These are phyloP conservation scores for Champsocephalus gunnari DNA, from an alignment of 2,797 vertebrate species.

Conservation along the genomic window DNA sequence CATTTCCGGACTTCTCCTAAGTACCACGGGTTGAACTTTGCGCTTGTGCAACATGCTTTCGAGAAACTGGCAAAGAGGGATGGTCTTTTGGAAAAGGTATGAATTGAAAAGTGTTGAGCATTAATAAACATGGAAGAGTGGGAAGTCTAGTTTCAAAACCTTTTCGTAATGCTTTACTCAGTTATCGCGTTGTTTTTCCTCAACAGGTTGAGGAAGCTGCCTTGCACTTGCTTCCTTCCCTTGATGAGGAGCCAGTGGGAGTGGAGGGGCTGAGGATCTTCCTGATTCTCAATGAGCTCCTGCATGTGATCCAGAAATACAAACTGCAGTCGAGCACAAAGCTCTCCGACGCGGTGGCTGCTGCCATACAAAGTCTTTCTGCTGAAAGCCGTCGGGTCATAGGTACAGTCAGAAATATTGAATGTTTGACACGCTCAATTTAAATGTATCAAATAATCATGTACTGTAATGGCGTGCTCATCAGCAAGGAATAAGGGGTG, in stretches of 20 bases:
- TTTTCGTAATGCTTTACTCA: neutral
- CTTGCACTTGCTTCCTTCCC: conserved; percentile 54
- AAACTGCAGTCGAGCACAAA: neutral
- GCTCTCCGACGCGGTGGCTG: conserved; percentile 47
- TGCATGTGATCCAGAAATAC: conserved; percentile 35
- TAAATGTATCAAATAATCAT: neutral
- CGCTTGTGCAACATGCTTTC: conserved; percentile 51
- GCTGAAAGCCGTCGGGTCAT: conserved; percentile 58
- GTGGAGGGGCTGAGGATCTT: conserved; percentile 83
- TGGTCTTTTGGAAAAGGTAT: conserved; percentile 60
- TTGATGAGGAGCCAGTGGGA: conserved; percentile 57
- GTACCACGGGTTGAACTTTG: conserved; percentile 69
- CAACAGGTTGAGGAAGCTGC: conserved; percentile 73
- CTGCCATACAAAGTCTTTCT: conserved; percentile 59
- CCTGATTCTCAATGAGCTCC: conserved; percentile 80
- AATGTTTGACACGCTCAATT: neutral
- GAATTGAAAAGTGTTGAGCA: neutral
- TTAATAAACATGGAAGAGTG: neutral
- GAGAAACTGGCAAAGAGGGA: conserved; percentile 52
- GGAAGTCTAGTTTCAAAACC: neutral
- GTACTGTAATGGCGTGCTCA: neutral
- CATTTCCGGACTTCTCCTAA: conserved; percentile 70
- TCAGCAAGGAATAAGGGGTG: neutral
- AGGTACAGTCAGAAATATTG: conserved; percentile 61
- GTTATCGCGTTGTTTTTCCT: neutral